These are phyloP conservation scores for Pangasius krempfi DNA, from an alignment of 2,797 vertebrate genomes.

Conservation along the genomic window DNA sequence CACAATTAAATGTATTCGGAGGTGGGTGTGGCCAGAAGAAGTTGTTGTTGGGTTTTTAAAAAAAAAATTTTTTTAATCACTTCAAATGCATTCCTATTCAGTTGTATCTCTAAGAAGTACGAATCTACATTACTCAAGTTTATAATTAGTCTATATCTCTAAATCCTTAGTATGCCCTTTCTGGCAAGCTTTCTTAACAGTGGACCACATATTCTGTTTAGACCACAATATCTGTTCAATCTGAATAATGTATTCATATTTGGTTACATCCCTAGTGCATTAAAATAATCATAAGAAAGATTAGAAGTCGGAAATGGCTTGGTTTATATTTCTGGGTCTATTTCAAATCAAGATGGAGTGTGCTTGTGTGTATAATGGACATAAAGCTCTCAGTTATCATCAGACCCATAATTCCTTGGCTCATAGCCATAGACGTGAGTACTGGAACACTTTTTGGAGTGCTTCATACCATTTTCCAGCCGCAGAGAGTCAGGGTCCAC, in stretches of 20 bases:
- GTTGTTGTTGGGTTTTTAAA: neutral
- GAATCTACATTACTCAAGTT: neutral
- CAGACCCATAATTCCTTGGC: neutral
- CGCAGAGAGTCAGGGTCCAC: conserved; percentile 74
- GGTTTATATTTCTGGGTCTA: neutral
- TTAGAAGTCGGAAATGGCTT: neutral
- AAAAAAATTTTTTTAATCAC: neutral
- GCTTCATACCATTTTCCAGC: conserved; percentile 77
- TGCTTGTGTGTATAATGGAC: neutral
- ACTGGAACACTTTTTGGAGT: neutral
- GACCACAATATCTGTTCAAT: neutral
- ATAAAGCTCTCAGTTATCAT: neutral
- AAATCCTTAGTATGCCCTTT: no score
- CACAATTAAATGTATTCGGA: neutral
- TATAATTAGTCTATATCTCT: neutral
- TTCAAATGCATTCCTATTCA: neutral
- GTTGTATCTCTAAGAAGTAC: neutral
- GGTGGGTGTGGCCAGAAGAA: neutral
- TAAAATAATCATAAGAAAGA: neutral
- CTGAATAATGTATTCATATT: neutral
- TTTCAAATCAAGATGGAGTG: neutral
- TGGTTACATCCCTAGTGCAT: neutral
- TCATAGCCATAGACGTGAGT: neutral
- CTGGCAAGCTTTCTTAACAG: neutral
- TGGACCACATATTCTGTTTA: neutral